Conservation (phyloP, 1,140 invertebrate species). For the Drosophila athabasca region DNA sequence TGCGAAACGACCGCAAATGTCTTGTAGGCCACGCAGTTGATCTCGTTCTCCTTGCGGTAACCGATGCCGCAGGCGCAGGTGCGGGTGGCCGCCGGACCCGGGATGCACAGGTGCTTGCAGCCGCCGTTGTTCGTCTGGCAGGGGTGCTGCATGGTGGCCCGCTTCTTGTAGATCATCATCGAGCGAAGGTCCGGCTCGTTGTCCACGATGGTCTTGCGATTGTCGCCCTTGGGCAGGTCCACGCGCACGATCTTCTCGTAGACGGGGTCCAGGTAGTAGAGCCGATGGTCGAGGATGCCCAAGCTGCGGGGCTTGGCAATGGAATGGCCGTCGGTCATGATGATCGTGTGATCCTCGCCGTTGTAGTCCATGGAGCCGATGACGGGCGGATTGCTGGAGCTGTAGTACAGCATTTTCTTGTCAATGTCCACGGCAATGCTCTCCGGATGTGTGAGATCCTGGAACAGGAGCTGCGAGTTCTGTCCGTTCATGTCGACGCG, state of each 20-base stretch:
- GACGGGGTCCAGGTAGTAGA: conserved; percentile 95
- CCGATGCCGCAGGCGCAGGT: conserved; percentile 95
- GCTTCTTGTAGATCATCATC: conserved; percentile 94
- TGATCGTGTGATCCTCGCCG: conserved; percentile 88
- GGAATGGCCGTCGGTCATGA: conserved; percentile 88
- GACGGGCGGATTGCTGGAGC: conserved; percentile 89
- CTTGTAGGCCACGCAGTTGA: conserved; percentile 91
- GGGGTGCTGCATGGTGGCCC: conserved; percentile 91
- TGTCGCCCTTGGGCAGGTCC: conserved; percentile 92
- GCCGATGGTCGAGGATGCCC: conserved; percentile 91
- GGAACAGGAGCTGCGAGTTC: conserved; percentile 88
- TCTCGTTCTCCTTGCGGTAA: conserved; percentile 91
- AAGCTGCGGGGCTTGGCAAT: conserved; percentile 92
- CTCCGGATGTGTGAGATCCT: conserved; percentile 89
- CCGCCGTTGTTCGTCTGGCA: conserved; percentile 94
- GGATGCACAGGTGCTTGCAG: conserved; percentile 97
- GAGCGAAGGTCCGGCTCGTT: conserved; percentile 95
- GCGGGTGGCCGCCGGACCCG: conserved; percentile 87
- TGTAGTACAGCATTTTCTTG: conserved; percentile 93
- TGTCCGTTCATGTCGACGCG: conserved; percentile 97
- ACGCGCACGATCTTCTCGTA: conserved; percentile 96
- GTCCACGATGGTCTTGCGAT: conserved; percentile 90
- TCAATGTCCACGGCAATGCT: conserved; percentile 94
- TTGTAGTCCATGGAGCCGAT: conserved; percentile 91
- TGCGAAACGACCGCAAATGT: conserved; percentile 97